Conservation (phyloP, 2,113 vertebrate genomes). For the Galemys pyrenaicus region DNA sequence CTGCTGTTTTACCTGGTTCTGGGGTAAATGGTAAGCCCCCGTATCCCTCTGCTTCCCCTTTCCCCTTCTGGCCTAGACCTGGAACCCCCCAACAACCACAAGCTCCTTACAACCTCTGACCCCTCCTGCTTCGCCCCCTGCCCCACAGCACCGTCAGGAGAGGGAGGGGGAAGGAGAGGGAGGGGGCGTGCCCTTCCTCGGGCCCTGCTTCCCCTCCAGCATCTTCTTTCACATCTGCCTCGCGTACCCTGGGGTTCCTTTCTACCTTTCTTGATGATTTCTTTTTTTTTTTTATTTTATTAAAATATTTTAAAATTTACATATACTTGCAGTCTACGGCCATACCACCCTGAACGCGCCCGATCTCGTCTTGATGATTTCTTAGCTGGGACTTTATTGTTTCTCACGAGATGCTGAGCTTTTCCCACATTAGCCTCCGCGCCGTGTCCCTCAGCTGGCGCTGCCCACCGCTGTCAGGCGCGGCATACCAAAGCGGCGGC, state of each 20-base stretch:
- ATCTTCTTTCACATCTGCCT: not conserved
- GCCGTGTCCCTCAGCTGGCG: not conserved
- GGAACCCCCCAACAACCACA: not conserved
- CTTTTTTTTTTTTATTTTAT: no score
- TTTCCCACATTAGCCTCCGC: not conserved
- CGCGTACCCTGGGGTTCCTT: not conserved
- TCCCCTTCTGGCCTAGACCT: not conserved
- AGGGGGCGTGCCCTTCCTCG: no score
- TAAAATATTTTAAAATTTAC: no score
- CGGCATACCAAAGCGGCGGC: no score
- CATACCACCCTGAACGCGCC: no score
- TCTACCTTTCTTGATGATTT: not conserved
- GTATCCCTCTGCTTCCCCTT: not conserved
- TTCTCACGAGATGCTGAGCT: not conserved
- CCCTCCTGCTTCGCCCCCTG: not conserved
- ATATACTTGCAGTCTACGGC: no score
- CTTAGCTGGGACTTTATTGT: not conserved
- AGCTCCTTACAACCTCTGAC: not conserved
- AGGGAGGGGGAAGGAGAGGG: no score
- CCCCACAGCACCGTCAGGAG: not conserved
- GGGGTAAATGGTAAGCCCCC: not conserved
- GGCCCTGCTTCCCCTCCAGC: no score
- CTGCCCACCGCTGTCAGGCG: not conserved
- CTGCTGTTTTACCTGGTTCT: not conserved
- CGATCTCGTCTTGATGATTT: no score